Percentiles rank a stretch among this genome's conserved stretches.
These are phyloP conservation scores for Ditylenchus weischeri DNA, from an alignment of 2,888 invertebrate species.

Conservation along the genomic window DNA sequence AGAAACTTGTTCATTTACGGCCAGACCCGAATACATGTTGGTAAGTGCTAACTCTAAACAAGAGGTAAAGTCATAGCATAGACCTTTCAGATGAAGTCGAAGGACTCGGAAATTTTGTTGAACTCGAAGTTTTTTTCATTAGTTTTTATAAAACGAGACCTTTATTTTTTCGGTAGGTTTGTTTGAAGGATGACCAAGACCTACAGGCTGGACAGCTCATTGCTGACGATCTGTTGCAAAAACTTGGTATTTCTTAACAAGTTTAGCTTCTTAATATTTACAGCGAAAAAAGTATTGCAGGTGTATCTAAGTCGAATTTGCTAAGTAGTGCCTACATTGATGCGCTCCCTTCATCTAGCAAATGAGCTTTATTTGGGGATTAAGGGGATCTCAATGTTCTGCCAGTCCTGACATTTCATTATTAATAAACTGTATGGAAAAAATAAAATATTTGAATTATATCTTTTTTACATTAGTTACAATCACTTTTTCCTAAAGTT, in stretches of 20 bases:
- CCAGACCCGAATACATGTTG: slow-evolving; percentile 74
- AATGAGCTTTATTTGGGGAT: no score
- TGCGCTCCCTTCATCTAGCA: not conserved
- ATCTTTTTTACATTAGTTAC: no score
- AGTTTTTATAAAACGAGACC: not conserved
- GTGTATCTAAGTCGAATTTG: not conserved
- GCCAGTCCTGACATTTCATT: no score
- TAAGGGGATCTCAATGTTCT: no score
- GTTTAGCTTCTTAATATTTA: not conserved
- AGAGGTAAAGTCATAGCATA: no score
- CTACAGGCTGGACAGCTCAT: not conserved
- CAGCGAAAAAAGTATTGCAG: not conserved
- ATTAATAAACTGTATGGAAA: no score
- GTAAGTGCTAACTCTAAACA: no score
- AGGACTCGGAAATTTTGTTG: slow-evolving; percentile 76
- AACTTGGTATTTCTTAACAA: not conserved
- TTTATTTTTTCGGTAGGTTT: slow-evolving; percentile 6
- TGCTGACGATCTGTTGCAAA: not conserved
- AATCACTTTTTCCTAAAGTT: no score
- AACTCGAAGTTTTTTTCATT: slow-evolving; percentile 71
- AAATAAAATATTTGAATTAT: no score
- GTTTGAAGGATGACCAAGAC: slow-evolving; percentile 1
- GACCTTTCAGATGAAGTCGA: slow-evolving; percentile 70
- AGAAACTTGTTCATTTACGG: slow-evolving; percentile 75
- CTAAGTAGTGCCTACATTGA: slow-evolving; percentile 1